phyloP scores from a whole-genome alignment of 2,797 vertebrate species.

The Melanotaenia trifasciata region DNA sequence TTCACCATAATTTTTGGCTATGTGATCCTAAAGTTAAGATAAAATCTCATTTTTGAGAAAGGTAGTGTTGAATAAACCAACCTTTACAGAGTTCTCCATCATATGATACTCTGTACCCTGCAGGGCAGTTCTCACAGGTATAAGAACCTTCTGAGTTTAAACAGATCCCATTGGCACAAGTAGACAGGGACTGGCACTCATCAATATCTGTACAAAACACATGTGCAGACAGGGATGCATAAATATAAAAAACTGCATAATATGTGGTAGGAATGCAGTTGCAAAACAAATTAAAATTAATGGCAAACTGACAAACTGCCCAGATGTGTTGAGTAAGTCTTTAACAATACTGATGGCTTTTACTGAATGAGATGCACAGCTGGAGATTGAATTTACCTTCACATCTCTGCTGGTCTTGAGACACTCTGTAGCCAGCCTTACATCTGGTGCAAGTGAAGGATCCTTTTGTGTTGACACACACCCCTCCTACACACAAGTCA shows the following conservation, averaged over 20 bases:
- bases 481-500: constrained; percentile 73
- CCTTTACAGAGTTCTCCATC: constrained; percentile 83
- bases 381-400: constrained; percentile 73
- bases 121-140: constrained; percentile 77
- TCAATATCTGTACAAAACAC: constrained; percentile 76
- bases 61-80: constrained; percentile 63
- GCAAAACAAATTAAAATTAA: constrained; percentile 18
- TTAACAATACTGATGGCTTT: constrained; percentile 28
- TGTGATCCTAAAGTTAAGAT: constrained; percentile 8
- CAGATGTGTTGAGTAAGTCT: constrained; percentile 28
- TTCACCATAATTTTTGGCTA: constrained; percentile 2
- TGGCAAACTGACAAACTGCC: constrained; percentile 19
- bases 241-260: constrained; percentile 11
- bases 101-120: constrained; percentile 79
- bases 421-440: constrained; percentile 82
- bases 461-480: constrained; percentile 89
- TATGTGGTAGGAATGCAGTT: constrained; percentile 6
- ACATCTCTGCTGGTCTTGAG: constrained; percentile 75
- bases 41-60: background rate
- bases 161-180: constrained; percentile 87
- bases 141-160: constrained; percentile 89
- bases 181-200: constrained; percentile 77
- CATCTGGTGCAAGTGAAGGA: constrained; percentile 89
- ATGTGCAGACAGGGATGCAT: constrained; percentile 29
- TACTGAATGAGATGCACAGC: constrained; percentile 23